These are phyloP conservation scores for Balanococcus diminutus DNA, from an alignment of 2,888 invertebrate species.

Conservation along the genomic window DNA sequence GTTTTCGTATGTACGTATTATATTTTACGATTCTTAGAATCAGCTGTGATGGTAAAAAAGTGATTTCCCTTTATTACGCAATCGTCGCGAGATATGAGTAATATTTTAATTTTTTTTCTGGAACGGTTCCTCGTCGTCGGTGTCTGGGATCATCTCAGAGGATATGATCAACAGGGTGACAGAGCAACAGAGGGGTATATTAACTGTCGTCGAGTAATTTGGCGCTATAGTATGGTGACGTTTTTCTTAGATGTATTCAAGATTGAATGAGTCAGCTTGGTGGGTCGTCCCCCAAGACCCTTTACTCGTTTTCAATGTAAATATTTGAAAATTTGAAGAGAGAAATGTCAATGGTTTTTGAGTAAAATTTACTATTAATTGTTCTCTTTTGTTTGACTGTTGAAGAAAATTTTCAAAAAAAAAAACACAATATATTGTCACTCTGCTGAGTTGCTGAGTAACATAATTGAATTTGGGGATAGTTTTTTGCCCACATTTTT, in stretches of 20 bases:
- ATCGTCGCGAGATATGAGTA: slow-evolving; percentile 14
- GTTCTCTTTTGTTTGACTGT: too few relatives aligned
- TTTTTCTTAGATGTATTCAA: neutral
- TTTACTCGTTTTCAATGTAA: too few relatives aligned
- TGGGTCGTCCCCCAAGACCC: too few relatives aligned
- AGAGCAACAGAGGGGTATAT: neutral
- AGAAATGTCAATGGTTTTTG: too few relatives aligned
- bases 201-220: neutral
- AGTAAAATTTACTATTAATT: too few relatives aligned
- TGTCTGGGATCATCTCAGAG: neutral
- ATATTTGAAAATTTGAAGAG: too few relatives aligned
- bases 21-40: slow-evolving; percentile 5
- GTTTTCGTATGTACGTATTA: neutral
- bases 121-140: neutral
- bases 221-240: neutral
- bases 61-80: slow-evolving; percentile 15
- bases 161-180: neutral
- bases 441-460: too few relatives aligned
- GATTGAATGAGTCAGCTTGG: neutral
- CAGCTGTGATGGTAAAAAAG: neutral
- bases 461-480: too few relatives aligned
- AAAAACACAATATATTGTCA: too few relatives aligned
- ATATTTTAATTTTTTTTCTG: neutral
- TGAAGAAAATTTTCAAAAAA: too few relatives aligned
- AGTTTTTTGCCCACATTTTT: too few relatives aligned